A percentile compares a stretch with the other conserved stretches of the same genome.
Conservation (phyloP, 2,113 vertebrate genomes). For the Gadus chalcogrammus region DNA sequence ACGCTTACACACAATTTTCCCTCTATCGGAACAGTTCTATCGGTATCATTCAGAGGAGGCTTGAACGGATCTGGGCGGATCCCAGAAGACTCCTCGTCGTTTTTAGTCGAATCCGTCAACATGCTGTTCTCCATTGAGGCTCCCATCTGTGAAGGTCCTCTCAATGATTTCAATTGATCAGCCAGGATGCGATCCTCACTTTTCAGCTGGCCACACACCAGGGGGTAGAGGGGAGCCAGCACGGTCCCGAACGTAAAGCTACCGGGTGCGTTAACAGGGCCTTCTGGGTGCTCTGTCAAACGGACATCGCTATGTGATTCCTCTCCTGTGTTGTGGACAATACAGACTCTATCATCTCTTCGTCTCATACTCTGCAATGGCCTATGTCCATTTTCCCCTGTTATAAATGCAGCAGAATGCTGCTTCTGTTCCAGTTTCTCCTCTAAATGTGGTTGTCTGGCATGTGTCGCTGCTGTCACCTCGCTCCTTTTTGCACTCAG, state of each 20-base stretch:
- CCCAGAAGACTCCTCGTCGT: no score
- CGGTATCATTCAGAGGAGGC: not conserved
- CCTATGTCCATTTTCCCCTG: no score
- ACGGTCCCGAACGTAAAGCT: conserved; percentile 57
- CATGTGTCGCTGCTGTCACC: conserved; percentile 4
- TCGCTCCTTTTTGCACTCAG: conserved; percentile 7
- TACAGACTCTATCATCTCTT: not conserved
- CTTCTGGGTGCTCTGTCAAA: conserved; percentile 21
- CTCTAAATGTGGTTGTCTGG: not conserved
- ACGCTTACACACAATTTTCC: not conserved
- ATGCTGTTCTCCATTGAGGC: not conserved
- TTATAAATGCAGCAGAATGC: no score
- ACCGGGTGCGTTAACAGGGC: conserved; percentile 6
- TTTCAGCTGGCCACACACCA: conserved; percentile 50
- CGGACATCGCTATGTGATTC: conserved; percentile 6
- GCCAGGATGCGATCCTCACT: conserved; percentile 30
- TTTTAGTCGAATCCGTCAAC: not conserved
- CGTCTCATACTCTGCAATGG: no score
- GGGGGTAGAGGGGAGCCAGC: conserved; percentile 61
- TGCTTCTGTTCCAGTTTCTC: conserved; percentile 7
- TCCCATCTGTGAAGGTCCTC: not conserved
- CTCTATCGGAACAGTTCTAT: not conserved
- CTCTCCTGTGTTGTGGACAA: not conserved
- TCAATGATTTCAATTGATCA: conserved; percentile 15
- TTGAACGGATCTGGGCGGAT: not conserved